Conservation (phyloP, 2,888 invertebrate genomes). For the Phaedon cochleariae region DNA sequence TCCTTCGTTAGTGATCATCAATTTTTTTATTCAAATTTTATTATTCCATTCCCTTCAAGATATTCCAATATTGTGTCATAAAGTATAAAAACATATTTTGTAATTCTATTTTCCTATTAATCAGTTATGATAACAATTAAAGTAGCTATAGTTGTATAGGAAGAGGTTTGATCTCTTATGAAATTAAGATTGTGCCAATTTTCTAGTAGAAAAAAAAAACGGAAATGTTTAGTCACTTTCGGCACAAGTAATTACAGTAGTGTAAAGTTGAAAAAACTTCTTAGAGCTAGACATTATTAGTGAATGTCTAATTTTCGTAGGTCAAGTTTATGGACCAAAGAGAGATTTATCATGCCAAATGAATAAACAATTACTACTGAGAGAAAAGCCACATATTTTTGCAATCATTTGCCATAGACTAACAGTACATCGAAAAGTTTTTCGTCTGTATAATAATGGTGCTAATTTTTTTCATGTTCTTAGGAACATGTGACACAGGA, state of each 20-base stretch:
- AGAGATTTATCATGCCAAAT: conserved; percentile 28
- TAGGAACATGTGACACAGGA: too few species aligned
- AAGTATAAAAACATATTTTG: conserved; percentile 31
- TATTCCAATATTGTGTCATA: too few species aligned
- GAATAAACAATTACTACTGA: conserved; percentile 22
- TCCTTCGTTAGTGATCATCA: too few species aligned
- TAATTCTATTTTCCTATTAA: conserved; percentile 37
- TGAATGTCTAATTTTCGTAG: conserved; percentile 28
- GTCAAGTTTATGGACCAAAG: conserved; percentile 43
- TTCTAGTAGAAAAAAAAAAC: neutral
- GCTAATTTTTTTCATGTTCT: conserved; percentile 44
- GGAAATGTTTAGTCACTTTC: neutral
- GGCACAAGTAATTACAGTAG: conserved; percentile 14
- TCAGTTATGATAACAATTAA: neutral
- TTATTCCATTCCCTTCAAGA: conserved; percentile 33
- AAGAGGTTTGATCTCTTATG: neutral
- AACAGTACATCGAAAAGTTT: conserved; percentile 44
- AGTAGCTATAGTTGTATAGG: conserved; percentile 3
- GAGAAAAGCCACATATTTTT: conserved; percentile 34
- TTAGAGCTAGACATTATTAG: conserved; percentile 21
- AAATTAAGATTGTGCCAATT: conserved; percentile 16
- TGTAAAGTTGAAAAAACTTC: neutral
- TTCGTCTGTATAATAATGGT: conserved; percentile 47
- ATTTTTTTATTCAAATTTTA: too few species aligned
- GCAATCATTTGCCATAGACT: conserved; percentile 34